Percentiles rank a stretch among this genome's conserved stretches.
phyloP scores from a whole-genome alignment of 2,797 vertebrate species.

The Psittacula derbiana region DNA sequence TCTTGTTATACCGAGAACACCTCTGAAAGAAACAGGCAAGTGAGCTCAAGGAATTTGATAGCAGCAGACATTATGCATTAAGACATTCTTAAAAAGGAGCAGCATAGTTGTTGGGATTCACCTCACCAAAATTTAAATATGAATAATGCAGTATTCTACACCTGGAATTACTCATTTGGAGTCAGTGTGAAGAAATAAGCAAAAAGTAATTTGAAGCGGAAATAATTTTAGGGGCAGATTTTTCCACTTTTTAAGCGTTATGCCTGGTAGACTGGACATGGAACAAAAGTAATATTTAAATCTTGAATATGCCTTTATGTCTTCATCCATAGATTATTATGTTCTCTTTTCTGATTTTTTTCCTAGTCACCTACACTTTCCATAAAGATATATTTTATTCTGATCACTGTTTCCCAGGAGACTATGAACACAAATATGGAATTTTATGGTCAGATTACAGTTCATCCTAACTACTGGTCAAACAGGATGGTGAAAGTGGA shows the following conservation, averaged over 20 bases:
- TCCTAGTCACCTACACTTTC: neutral
- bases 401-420: neutral
- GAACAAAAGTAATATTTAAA: neutral
- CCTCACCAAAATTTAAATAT: neutral
- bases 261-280: neutral
- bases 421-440: neutral
- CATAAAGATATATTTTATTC: neutral
- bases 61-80: neutral
- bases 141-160: neutral
- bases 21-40: neutral
- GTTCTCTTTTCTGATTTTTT: neutral
- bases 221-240: neutral
- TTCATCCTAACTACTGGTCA: neutral
- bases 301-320: neutral
- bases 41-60: neutral
- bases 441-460: neutral
- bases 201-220: neutral
- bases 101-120: neutral
- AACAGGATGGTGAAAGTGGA: neutral
- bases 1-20: neutral
- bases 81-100: neutral
- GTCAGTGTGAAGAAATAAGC: neutral
- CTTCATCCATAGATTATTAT: neutral
- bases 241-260: neutral
- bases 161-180: neutral